A percentile compares a stretch with the other conserved stretches of the same genome.
These are phyloP conservation scores for Trematomus bernacchii DNA, from an alignment of 2,797 vertebrate genomes.

Conservation along the genomic window DNA sequence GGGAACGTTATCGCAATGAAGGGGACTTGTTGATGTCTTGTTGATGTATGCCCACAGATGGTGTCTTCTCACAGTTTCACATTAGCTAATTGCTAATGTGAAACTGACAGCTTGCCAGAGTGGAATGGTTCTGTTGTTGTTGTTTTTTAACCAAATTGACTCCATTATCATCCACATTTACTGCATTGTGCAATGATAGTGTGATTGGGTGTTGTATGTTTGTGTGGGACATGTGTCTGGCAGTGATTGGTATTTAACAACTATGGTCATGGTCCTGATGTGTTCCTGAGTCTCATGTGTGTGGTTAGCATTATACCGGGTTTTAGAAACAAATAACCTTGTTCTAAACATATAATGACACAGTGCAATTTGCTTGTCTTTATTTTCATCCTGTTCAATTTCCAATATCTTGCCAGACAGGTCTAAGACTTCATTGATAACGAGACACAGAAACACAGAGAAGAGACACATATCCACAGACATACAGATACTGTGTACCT, in stretches of 20 bases:
- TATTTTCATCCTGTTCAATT: background rate
- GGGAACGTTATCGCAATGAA: constrained; percentile 39
- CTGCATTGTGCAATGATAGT: constrained; percentile 29
- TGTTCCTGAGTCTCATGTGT: constrained; percentile 2
- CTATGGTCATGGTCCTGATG: background rate
- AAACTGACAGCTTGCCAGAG: constrained; percentile 70
- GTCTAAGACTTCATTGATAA: constrained; percentile 1
- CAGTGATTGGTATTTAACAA: constrained; percentile 2
- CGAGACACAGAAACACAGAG: constrained; percentile 10
- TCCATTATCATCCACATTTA: constrained; percentile 63
- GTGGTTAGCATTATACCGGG: constrained; percentile 9
- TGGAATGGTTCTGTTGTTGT: constrained; percentile 32
- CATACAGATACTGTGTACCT: constrained; percentile 22
- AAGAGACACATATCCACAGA: constrained; percentile 30
- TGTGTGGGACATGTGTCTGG: constrained; percentile 3
- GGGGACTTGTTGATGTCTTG: constrained; percentile 71
- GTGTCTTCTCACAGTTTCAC: constrained; percentile 73
- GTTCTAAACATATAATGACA: constrained; percentile 7
- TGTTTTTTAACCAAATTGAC: constrained; percentile 64
- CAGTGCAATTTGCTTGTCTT: constrained; percentile 5
- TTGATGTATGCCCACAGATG: constrained; percentile 77
- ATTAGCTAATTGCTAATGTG: constrained; percentile 71
- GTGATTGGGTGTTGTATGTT: constrained; percentile 2
- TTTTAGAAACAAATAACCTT: constrained; percentile 31
- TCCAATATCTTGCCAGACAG: background rate